A percentile compares a stretch with the other conserved stretches of the same genome.
Evolutionary conservation across 2,113 vertebrate genomes (phyloP).

Genomic region (Heterocephalus glaber): DNA sequence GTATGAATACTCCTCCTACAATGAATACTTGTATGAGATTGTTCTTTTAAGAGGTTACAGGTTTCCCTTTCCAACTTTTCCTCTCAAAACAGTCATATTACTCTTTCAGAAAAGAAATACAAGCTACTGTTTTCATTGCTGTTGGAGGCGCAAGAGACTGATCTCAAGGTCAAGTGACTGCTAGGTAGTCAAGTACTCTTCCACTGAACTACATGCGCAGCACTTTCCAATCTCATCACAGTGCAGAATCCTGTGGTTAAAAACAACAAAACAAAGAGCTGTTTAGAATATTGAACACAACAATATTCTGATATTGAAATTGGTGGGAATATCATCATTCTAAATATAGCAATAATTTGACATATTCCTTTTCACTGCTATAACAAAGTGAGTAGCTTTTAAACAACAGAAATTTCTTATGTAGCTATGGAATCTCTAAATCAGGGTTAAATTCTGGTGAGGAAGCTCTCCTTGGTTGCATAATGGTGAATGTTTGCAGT

Average conservation of each 20-base stretch:
- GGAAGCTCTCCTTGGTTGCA: neutral
- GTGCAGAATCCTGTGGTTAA: neutral
- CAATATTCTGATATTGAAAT: neutral
- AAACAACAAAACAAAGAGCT: neutral
- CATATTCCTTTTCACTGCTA: neutral
- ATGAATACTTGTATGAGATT: neutral
- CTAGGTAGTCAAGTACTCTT: neutral
- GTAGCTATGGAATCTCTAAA: neutral
- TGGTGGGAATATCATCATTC: neutral
- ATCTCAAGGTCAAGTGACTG: neutral
- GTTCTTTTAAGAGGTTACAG: neutral
- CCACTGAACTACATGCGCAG: neutral
- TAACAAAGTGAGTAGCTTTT: neutral
- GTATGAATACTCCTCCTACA: neutral
- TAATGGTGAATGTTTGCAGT: neutral
- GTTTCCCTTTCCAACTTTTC: neutral
- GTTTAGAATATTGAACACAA: neutral
- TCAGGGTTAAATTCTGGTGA: neutral
- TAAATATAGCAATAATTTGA: neutral
- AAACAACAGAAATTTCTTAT: neutral
- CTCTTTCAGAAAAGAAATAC: neutral
- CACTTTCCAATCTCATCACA: neutral
- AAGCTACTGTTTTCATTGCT: accelerated
- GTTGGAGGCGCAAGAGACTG: neutral
- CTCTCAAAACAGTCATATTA: neutral